Evolutionary conservation across 2,113 vertebrate genomes (phyloP), one percentile per base, ranked within the genome.

Genomic region (Aix galericulata): DNA sequence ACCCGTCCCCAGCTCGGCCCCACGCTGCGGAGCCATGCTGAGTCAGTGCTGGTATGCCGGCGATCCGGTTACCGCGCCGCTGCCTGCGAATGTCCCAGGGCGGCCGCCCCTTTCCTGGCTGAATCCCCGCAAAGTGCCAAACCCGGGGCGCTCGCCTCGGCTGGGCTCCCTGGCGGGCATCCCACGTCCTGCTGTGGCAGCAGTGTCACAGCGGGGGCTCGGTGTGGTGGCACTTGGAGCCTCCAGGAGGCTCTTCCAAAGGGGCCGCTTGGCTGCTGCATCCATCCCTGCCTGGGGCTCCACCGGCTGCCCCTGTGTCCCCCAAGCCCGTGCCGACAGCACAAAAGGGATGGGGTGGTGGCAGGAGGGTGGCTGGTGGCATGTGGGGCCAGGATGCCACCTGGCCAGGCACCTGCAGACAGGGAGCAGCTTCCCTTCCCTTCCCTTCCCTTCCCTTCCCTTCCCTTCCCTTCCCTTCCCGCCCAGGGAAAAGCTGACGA

Each of bases 11-110:
- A 29, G 52, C 52, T 55, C 52, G 52, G 50, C 50, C 50, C 50
- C 23, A 52, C 50, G 23, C 50, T 9, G 50, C 13, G 50, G 90
- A 52, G 77, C 86, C 7, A 6, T 67, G 96, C 93, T 96, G 96
- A 96, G 93, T 96, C 96, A 96, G 91, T 20, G 71, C 66, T 91
- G 96, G 69, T 72, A 91, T 92, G 93, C 87, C 87, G 59, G 91
- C 59, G 84, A 96, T 95, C 93, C 74, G 74, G 91, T 96, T 96
- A 96, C 96, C 0, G 22, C 48, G 29, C 63, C 1, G 9, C 3
- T 60, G 58, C 26, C 9, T 0, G 36, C 77, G 27, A 63, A 38
- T 5, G 1, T 14, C 40, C 44, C 1, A 81, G 11, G 20, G 0
- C 0, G 5, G 34, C 26, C 3, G 2, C 25, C 64, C 4, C 46